A percentile compares a stretch with the other conserved stretches of the same genome.
Evolutionary conservation across 1,140 invertebrate genomes (phyloP).

Genomic region (Drosophila sp.): DNA sequence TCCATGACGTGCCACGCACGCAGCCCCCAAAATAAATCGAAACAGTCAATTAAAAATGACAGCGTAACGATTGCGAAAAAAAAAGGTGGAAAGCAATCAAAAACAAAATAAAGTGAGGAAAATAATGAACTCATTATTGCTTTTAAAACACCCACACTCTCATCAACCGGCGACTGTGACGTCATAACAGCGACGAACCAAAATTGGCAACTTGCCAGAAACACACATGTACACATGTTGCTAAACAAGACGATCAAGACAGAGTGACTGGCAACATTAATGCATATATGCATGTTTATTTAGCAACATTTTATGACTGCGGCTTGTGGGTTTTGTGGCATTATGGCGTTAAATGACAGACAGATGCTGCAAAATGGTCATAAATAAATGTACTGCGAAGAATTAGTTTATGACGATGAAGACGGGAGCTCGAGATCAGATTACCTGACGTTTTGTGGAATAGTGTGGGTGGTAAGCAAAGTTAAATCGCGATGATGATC

Average conservation of each 20-base stretch:
- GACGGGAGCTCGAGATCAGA: not conserved
- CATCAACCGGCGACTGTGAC: slow-evolving; percentile 34
- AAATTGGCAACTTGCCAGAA: slow-evolving; percentile 48
- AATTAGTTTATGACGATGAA: slow-evolving; percentile 14
- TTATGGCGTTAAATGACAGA: slow-evolving; percentile 29
- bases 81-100: slow-evolving; percentile 46
- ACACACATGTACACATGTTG: slow-evolving; percentile 3
- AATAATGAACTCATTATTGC: slow-evolving; percentile 28
- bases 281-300: not conserved
- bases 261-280: slow-evolving; percentile 17
- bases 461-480: not conserved
- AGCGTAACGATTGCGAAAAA: slow-evolving; percentile 42
- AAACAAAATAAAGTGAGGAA: slow-evolving; percentile 34
- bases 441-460: slow-evolving; percentile 2
- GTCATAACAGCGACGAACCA: slow-evolving; percentile 25
- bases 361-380: slow-evolving; percentile 38
- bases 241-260: slow-evolving; percentile 21
- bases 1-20: slow-evolving; percentile 53
- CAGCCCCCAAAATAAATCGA: slow-evolving; percentile 36
- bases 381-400: slow-evolving; percentile 22
- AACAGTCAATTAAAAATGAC: slow-evolving; percentile 53
- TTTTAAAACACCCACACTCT: slow-evolving; percentile 32
- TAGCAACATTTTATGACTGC: slow-evolving; percentile 9
- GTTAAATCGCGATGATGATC: not conserved
- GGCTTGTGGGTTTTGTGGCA: slow-evolving; percentile 1